A percentile compares a stretch with the other conserved stretches of the same genome.
Evolutionary conservation across 2,888 invertebrate species (phyloP).

Genomic region (Eretmocerus hayati): DNA sequence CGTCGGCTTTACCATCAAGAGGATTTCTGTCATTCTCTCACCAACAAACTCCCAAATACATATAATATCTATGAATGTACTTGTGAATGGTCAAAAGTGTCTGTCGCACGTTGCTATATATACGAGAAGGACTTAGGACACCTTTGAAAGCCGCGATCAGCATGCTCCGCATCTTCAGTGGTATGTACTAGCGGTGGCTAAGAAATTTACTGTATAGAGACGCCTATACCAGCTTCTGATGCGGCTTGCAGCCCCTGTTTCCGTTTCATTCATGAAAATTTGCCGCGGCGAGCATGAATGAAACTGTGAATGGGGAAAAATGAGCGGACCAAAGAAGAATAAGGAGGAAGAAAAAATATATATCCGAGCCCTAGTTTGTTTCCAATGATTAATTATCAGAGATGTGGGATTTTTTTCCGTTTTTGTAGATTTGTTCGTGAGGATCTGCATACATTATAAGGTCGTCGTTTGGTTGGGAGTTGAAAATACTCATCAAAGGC

Average conservation of each 20-base stretch:
- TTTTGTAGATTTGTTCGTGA: no score
- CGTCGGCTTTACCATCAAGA: not conserved
- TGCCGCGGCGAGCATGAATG: not conserved
- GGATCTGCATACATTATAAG: no score
- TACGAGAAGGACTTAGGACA: constrained; percentile 1
- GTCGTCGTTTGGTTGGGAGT: no score
- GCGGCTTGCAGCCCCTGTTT: constrained; percentile 2
- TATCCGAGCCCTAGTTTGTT: constrained; percentile 1
- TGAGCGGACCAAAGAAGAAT: not conserved
- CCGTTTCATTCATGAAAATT: constrained; percentile 9
- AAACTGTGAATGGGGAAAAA: not conserved
- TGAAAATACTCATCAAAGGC: no score
- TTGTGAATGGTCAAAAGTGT: constrained; percentile 10
- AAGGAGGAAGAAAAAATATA: no score
- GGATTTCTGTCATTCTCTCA: not conserved
- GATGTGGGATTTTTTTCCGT: not conserved
- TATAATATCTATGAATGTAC: constrained; percentile 3
- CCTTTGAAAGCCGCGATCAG: constrained; percentile 11
- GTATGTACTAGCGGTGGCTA: not conserved
- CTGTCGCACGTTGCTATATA: constrained; percentile 4
- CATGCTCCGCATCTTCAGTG: no score
- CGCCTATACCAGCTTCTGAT: not conserved
- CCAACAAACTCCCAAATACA: not conserved
- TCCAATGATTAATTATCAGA: constrained; percentile 6
- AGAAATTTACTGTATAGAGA: constrained; percentile 8